A percentile compares a stretch with the other conserved stretches of the same genome.
These are phyloP conservation scores for Orussus abietinus DNA, from an alignment of 1,140 invertebrate genomes.

Conservation along the genomic window DNA sequence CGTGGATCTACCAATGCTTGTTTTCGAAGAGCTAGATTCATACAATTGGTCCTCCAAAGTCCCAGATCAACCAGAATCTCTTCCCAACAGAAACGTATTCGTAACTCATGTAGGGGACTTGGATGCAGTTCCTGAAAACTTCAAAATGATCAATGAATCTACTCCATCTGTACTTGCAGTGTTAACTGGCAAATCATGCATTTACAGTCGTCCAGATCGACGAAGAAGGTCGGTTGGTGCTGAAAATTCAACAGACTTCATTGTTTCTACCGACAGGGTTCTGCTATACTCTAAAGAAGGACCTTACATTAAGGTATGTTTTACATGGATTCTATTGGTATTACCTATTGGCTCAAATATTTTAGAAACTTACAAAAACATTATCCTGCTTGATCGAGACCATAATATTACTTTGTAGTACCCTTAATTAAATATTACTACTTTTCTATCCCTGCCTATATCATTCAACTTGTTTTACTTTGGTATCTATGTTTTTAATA, in stretches of 20 bases:
- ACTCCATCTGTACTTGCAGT: slow-evolving; percentile 31
- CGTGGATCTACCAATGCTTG: slow-evolving; percentile 32
- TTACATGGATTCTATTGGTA: slow-evolving; percentile 4
- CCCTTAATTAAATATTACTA: background rate
- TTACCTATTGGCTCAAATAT: slow-evolving; percentile 4
- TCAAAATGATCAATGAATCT: slow-evolving; percentile 25
- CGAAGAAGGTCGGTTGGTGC: slow-evolving; percentile 25
- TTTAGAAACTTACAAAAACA: slow-evolving; percentile 4
- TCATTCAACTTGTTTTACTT: slow-evolving; percentile 3
- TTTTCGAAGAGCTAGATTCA: slow-evolving; percentile 27
- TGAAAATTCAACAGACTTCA: slow-evolving; percentile 12
- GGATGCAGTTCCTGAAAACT: slow-evolving; percentile 34
- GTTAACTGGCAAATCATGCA: slow-evolving; percentile 42
- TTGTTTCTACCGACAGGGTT: slow-evolving; percentile 19
- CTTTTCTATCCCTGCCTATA: background rate
- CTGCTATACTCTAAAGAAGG: slow-evolving; percentile 31
- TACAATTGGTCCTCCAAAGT: slow-evolving; percentile 32
- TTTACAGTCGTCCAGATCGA: slow-evolving; percentile 31
- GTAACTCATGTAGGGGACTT: slow-evolving; percentile 27
- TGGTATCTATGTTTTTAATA: slow-evolving; percentile 7
- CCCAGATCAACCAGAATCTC: slow-evolving; percentile 27
- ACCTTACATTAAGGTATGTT: slow-evolving; percentile 28
- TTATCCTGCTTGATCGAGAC: background rate
- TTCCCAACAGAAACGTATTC: slow-evolving; percentile 27
- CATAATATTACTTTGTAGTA: slow-evolving; percentile 3